phyloP scores from a whole-genome alignment of 1,140 invertebrate genomes.

The Pararge aegeria region DNA sequence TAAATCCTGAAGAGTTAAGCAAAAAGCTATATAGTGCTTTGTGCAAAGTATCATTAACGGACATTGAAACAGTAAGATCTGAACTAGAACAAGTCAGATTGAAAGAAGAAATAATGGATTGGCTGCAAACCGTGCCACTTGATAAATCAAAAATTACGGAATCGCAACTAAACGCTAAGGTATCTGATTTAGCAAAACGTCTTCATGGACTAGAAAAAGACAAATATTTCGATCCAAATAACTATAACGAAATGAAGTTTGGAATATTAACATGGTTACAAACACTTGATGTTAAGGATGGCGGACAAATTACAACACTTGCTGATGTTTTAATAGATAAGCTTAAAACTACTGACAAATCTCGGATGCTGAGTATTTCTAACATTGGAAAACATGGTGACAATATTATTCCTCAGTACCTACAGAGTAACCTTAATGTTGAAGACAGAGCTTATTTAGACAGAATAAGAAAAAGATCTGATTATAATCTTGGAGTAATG shows the following conservation, averaged over 20 bases:
- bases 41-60: slow-evolving; percentile 11
- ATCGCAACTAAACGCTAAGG: neutral
- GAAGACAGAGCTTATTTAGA: slow-evolving; percentile 16
- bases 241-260: slow-evolving; percentile 4
- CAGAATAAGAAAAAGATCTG: slow-evolving; percentile 9
- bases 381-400: slow-evolving; percentile 3
- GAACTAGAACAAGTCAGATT: slow-evolving; percentile 3
- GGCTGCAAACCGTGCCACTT: neutral
- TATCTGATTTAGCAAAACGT: neutral
- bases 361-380: neutral
- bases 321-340: slow-evolving; percentile 6
- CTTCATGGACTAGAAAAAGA: slow-evolving; percentile 1
- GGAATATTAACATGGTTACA: slow-evolving; percentile 12
- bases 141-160: neutral
- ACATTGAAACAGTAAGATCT: neutral
- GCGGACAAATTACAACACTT: neutral
- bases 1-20: slow-evolving; percentile 1
- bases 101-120: slow-evolving; percentile 4
- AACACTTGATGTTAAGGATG: neutral
- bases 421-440: neutral
- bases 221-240: neutral
- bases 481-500: neutral
- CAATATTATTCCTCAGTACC: neutral
- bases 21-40: slow-evolving; percentile 14
- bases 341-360: slow-evolving; percentile 2